Percentiles rank a stretch among this genome's conserved stretches.
phyloP scores from a whole-genome alignment of 2,888 invertebrate species.

The Clusia tigrina region DNA sequence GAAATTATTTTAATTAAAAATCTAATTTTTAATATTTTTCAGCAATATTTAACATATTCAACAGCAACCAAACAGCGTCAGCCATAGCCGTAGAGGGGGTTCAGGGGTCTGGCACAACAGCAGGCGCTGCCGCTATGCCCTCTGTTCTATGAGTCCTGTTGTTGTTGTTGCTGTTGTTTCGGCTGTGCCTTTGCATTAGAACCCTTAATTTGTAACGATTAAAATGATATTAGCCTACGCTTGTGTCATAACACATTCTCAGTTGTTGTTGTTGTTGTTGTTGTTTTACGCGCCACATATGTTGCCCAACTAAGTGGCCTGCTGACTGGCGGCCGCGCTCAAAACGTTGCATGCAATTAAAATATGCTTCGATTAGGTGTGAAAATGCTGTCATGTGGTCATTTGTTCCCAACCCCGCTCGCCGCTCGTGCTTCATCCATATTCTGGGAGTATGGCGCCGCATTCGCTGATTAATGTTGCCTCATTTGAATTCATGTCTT shows the following conservation, averaged over 20 bases:
- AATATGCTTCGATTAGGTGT: constrained; percentile 45
- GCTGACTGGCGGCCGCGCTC: background rate
- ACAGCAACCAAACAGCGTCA: too few species aligned
- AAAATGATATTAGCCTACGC: constrained; percentile 54
- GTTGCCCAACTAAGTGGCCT: background rate
- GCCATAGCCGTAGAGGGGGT: constrained; percentile 1
- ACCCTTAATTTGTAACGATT: constrained; percentile 55
- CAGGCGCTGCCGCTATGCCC: background rate
- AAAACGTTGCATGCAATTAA: constrained; percentile 41
- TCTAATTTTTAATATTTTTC: constrained; percentile 56
- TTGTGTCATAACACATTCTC: constrained; percentile 16
- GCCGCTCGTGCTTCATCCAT: constrained; percentile 7
- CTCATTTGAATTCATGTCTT: constrained; percentile 43
- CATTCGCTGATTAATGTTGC: constrained; percentile 59
- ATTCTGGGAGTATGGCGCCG: constrained; percentile 27
- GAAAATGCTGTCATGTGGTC: constrained; percentile 47
- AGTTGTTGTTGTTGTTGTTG: constrained; percentile 25
- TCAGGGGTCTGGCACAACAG: background rate
- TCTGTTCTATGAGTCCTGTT: background rate
- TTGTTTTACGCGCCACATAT: background rate
- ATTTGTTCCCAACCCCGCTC: constrained; percentile 2
- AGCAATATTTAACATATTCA: constrained; percentile 39
- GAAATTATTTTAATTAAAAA: constrained; percentile 66
- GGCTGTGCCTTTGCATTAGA: constrained; percentile 38
- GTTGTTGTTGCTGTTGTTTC: constrained; percentile 32